Evolutionary conservation across 2,797 vertebrate genomes (phyloP), one percentile per base, ranked within the genome.

Genomic region (Alca torda): DNA sequence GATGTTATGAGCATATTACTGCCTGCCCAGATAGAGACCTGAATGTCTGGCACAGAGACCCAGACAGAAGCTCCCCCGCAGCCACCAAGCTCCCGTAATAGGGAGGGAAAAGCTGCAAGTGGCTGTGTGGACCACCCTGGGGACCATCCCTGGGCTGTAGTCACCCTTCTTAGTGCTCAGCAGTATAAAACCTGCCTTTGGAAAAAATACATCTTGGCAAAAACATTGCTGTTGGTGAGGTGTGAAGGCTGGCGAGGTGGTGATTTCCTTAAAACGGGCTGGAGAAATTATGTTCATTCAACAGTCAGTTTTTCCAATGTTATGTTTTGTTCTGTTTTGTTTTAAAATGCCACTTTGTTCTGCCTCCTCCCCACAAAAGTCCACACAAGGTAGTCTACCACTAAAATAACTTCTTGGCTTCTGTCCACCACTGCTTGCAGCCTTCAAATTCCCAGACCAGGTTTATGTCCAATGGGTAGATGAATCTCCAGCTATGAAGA

Each of bases 1-100:
- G n/a, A 3, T 0, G 0, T 31, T 53, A 15, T 4, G 37, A 54
- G 12, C 0, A 0, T 37, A 37, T 15, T 5, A 2, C 8, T 93
- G 48, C 35, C 35, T 0, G 0, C 19, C 9, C 39, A n/a, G 8
- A 9, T 3, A n/a, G 41, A 64, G 15, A 82, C 13, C 31, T 25
- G 39, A 67, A 6, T 11, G 4, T 54, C 15, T 70, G 85, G 31
- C 28, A 76, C 19, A 51, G 59, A 10, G 13, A 25, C 0, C 2
- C 15, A 41, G 45, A 7, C 35, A 21, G 25, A 84, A 31, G 13
- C 8, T 14, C 8, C 25, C 17, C 5, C 8, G 1, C 19, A 70
- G 10, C 17, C 48, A 45, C 41, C 20, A 46, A 84, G 4, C 2
- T 50, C 20, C 12, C 5, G 0, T 33, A 81, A 23, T 0, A 68